Evolutionary conservation across 2,113 vertebrate species (phyloP).

Genomic region (Passer domesticus): DNA sequence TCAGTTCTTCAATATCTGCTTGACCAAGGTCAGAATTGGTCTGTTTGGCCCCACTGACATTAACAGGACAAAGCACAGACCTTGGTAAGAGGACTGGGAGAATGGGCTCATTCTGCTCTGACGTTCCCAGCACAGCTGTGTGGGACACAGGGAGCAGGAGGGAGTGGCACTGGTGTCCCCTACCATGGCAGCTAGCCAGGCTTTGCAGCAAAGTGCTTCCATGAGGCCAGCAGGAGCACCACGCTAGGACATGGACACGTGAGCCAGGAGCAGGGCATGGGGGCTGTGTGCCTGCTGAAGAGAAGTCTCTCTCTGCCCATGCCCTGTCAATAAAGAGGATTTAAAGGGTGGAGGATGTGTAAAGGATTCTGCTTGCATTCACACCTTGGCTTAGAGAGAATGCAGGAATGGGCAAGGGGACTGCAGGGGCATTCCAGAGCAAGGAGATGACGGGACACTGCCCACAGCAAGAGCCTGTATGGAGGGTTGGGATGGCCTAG

Average conservation of each 20-base stretch:
- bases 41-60: not conserved
- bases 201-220: not conserved
- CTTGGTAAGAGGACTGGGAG: not conserved
- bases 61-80: not conserved
- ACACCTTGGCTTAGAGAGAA: not conserved
- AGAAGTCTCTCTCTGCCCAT: not conserved
- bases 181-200: not conserved
- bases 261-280: fast-evolving
- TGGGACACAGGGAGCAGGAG: not conserved
- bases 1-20: not conserved
- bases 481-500: not conserved
- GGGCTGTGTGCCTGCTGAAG: not conserved
- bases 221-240: fast-evolving
- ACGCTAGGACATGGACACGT: fast-evolving
- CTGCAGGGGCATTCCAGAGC: not conserved
- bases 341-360: not conserved
- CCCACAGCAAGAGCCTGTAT: not conserved
- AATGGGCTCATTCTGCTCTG: not conserved
- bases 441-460: not conserved
- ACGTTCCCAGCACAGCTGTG: not conserved
- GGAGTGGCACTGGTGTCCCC: not conserved
- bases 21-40: not conserved
- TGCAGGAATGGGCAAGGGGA: not conserved
- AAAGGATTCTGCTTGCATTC: not conserved
- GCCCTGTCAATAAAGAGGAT: not conserved